Percentiles rank a stretch among this genome's conserved stretches.
Conservation (phyloP, 2,888 invertebrate genomes). For the Parnassius mnemosyne region DNA sequence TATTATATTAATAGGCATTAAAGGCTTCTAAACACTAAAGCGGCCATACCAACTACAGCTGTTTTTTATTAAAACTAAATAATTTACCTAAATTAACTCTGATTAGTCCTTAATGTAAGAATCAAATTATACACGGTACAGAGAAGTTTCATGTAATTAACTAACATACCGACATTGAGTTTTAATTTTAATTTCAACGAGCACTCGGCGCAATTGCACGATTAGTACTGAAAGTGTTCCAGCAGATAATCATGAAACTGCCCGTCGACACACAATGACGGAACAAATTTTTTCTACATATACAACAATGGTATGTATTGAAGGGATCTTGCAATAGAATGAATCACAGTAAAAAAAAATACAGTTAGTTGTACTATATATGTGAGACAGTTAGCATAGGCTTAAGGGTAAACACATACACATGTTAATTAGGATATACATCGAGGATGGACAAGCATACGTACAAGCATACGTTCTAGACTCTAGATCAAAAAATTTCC, state of each 20-base stretch:
- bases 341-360: no score
- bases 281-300: no score
- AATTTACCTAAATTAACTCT: constrained; percentile 40
- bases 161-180: constrained; percentile 8
- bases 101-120: constrained; percentile 4
- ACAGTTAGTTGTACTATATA: no score
- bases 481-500: no score
- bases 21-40: neutral
- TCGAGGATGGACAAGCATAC: no score
- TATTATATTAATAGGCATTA: neutral
- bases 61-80: constrained; percentile 29
- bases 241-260: neutral
- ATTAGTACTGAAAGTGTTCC: constrained; percentile 1
- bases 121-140: constrained; percentile 9
- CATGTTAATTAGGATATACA: no score
- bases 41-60: constrained; percentile 2
- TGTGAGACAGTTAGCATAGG: no score
- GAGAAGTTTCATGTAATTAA: constrained; percentile 6
- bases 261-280: no score
- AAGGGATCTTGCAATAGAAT: no score
- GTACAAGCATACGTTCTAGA: no score
- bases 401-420: no score
- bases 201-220: constrained; percentile 8
- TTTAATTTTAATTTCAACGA: constrained; percentile 5
- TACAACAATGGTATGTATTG: no score